A percentile compares a stretch with the other conserved stretches of the same genome.
Conservation (phyloP, 2,888 invertebrate species). For the Dicyrtomina minuta region DNA sequence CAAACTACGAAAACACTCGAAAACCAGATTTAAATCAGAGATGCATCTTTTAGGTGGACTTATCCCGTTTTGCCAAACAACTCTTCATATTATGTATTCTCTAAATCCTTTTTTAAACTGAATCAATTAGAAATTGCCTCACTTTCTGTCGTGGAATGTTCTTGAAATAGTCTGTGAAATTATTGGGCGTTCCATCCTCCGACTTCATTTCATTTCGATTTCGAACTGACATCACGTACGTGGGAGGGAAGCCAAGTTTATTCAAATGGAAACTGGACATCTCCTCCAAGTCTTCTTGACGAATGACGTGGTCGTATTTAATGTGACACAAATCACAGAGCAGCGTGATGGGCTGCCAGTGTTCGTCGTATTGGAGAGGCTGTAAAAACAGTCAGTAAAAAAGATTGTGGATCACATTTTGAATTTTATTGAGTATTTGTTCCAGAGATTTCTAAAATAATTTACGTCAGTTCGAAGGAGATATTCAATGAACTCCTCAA, state of each 20-base stretch:
- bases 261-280: slow-evolving; percentile 28
- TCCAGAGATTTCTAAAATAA: not conserved
- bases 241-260: slow-evolving; percentile 29
- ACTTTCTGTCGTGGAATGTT: slow-evolving; percentile 21
- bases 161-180: not conserved
- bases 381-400: no score
- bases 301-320: slow-evolving; percentile 40
- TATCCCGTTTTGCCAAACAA: no score
- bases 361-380: slow-evolving; percentile 48
- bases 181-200: not conserved
- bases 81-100: no score
- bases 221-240: not conserved
- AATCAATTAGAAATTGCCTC: not conserved
- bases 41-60: no score
- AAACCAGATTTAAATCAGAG: no score
- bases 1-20: no score
- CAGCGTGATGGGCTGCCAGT: slow-evolving; percentile 48
- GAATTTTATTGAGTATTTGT: not conserved
- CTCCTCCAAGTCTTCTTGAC: slow-evolving; percentile 39
- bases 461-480: slow-evolving; percentile 47
- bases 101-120: no score
- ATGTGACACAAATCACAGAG: slow-evolving; percentile 48
- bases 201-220: not conserved
- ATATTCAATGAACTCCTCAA: slow-evolving; percentile 50
- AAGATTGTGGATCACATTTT: not conserved